These are phyloP conservation scores for Notospermus geniculatus DNA, from an alignment of 1,140 invertebrate species.

Conservation along the genomic window DNA sequence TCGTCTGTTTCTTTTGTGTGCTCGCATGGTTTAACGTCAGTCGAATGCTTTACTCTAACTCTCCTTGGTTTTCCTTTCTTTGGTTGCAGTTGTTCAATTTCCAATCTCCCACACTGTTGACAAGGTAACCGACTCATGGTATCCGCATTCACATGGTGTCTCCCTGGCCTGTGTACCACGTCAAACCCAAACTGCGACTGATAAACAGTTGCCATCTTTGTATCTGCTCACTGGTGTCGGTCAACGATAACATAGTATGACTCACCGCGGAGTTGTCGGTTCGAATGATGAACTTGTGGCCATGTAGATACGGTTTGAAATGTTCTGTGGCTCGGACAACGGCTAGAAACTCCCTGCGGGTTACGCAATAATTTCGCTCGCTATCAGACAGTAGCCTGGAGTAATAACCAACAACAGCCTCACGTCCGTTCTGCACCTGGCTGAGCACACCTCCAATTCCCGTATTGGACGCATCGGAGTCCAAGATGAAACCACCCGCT, in stretches of 20 bases:
- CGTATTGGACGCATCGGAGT: slow-evolving; percentile 24
- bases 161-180: slow-evolving; percentile 9
- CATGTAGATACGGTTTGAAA: too few species aligned
- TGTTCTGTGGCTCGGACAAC: too few species aligned
- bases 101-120: too few species aligned
- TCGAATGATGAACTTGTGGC: neutral
- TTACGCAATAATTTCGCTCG: too few species aligned
- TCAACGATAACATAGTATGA: slow-evolving; percentile 6
- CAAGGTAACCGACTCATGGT: slow-evolving; percentile 9
- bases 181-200: neutral
- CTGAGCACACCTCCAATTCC: slow-evolving; percentile 36
- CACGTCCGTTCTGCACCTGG: slow-evolving; percentile 23
- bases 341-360: too few species aligned
- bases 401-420: slow-evolving; percentile 24
- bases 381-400: slow-evolving; percentile 18
- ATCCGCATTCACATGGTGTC: slow-evolving; percentile 9
- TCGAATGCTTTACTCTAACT: too few species aligned
- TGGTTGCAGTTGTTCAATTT: too few species aligned
- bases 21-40: too few species aligned
- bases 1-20: too few species aligned
- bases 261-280: too few species aligned
- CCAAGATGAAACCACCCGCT: slow-evolving; percentile 21
- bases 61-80: too few species aligned
- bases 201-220: too few species aligned
- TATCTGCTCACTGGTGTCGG: slow-evolving; percentile 1